These are phyloP conservation scores for Sipha flava DNA, from an alignment of 1,140 invertebrate genomes.

Conservation along the genomic window DNA sequence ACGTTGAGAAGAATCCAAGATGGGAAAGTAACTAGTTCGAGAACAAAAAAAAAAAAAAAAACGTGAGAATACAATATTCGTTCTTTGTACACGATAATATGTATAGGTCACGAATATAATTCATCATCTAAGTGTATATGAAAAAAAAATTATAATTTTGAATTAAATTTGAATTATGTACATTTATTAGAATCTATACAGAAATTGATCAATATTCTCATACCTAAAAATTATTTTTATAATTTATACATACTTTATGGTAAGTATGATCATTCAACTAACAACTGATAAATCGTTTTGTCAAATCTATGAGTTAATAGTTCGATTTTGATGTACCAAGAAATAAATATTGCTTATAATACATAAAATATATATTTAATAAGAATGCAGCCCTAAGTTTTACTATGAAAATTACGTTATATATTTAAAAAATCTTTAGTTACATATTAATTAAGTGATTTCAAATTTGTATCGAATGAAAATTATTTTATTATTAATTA, in stretches of 20 bases:
- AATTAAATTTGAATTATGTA: background rate
- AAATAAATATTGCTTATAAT: no score
- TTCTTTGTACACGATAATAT: slow-evolving; percentile 5
- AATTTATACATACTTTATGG: background rate
- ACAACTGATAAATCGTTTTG: no score
- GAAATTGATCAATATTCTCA: background rate
- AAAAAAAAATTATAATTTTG: background rate
- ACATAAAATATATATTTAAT: no score
- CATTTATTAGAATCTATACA: background rate
- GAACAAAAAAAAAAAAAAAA: background rate
- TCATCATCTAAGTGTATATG: background rate
- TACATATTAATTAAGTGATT: no score
- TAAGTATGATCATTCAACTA: background rate
- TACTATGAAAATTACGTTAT: no score
- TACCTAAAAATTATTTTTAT: background rate
- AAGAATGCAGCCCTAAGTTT: no score
- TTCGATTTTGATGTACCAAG: no score
- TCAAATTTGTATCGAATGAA: no score
- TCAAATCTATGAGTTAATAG: no score
- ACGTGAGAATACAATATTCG: slow-evolving; percentile 15
- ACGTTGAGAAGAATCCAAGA: background rate
- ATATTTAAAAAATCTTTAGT: no score
- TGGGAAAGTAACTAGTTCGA: background rate
- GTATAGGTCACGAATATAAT: slow-evolving; percentile 7
- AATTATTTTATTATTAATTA: no score